Percentiles rank a stretch among this genome's conserved stretches.
These are phyloP conservation scores for Apostichopus leukothele DNA, from an alignment of 53 echinoderm and acorn worm species.

Conservation along the genomic window DNA sequence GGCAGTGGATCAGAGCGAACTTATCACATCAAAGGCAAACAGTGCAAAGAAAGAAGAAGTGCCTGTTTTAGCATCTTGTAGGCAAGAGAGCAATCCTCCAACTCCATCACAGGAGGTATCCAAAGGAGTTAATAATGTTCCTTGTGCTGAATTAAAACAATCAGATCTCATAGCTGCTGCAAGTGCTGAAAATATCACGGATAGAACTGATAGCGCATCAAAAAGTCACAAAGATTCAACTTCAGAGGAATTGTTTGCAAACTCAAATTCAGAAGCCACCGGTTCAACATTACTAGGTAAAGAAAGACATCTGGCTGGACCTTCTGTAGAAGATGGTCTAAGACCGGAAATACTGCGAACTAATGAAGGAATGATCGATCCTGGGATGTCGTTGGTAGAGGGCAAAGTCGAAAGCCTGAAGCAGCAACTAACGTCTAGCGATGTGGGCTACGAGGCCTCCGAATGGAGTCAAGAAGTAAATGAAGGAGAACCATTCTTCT, in stretches of 20 bases:
- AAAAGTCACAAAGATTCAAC: not conserved
- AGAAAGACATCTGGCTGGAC: not conserved
- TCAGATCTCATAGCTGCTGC: not conserved
- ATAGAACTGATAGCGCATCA: not conserved
- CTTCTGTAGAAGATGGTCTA: not conserved
- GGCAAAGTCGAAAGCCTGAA: not conserved
- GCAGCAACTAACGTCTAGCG: not conserved
- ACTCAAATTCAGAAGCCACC: not conserved
- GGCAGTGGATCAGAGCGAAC: not conserved
- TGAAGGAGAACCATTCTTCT: conserved; percentile 91
- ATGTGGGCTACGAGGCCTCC: conserved; percentile 68
- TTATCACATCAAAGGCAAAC: not conserved
- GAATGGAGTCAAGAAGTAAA: conserved; percentile 83
- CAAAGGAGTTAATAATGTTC: not conserved
- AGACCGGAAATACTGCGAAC: not conserved
- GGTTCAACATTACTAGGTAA: not conserved
- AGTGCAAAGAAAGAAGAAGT: not conserved
- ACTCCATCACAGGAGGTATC: not conserved
- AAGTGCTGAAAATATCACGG: not conserved
- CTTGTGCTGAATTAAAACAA: not conserved
- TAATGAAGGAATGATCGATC: not conserved
- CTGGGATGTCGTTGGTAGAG: not conserved
- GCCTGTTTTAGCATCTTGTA: not conserved
- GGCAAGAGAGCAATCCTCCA: not conserved
- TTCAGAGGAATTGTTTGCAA: not conserved